These are phyloP conservation scores for Cassiopea andromeda DNA, from an alignment of 30 jellyfish, hydroid and myxozoan genomes.

Conservation along the genomic window DNA sequence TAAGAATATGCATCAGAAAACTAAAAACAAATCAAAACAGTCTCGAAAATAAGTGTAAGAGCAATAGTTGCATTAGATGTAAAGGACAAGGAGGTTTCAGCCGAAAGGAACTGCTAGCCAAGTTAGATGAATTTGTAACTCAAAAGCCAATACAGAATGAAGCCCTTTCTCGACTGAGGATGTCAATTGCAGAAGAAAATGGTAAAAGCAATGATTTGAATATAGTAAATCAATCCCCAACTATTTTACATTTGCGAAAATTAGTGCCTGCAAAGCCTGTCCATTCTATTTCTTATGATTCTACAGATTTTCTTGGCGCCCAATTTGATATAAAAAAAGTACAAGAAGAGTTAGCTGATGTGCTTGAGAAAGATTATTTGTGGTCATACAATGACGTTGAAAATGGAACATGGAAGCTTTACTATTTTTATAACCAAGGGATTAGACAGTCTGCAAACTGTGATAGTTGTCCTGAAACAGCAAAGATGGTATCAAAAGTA, in stretches of 20 bases:
- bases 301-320: not conserved
- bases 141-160: not conserved
- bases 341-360: slow-evolving; percentile 23
- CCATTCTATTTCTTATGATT: not conserved
- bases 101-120: not conserved
- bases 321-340: not conserved
- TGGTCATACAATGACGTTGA: slow-evolving; percentile 64
- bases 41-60: slow-evolving; percentile 28
- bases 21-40: not conserved
- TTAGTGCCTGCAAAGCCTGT: slow-evolving; percentile 29
- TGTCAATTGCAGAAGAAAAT: not conserved
- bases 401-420: slow-evolving; percentile 62
- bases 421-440: slow-evolving; percentile 69
- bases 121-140: not conserved
- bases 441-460: slow-evolving; percentile 28
- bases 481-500: slow-evolving; percentile 7
- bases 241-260: slow-evolving; percentile 37
- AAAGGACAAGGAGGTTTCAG: not conserved
- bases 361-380: slow-evolving; percentile 3
- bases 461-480: slow-evolving; percentile 51
- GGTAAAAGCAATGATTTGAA: not conserved
- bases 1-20: slow-evolving; percentile 57
- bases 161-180: slow-evolving; percentile 11
- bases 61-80: slow-evolving; percentile 57
- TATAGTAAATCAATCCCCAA: slow-evolving; percentile 30